Conservation (phyloP, 2,113 vertebrate species). For the Psittacara wagleri region DNA sequence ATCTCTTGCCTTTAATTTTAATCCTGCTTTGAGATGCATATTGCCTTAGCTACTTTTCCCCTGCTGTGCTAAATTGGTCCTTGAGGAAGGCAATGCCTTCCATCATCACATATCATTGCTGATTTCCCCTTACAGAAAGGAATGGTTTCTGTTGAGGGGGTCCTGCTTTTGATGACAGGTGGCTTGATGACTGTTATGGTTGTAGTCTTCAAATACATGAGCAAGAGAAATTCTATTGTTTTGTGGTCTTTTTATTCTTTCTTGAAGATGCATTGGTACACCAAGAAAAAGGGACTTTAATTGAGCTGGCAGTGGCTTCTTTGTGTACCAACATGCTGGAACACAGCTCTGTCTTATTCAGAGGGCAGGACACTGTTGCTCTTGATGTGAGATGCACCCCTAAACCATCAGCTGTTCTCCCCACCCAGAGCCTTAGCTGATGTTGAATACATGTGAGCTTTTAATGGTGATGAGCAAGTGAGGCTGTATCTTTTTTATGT, state of each 20-base stretch:
- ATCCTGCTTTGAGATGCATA: constrained; percentile 64
- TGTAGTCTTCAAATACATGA: constrained; percentile 26
- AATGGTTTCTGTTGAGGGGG: constrained; percentile 29
- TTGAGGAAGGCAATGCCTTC: constrained; percentile 61
- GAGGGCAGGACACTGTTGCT: neutral
- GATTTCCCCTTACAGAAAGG: constrained; percentile 55
- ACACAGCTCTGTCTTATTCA: neutral
- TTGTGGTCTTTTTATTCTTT: constrained; percentile 36
- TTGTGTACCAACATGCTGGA: neutral
- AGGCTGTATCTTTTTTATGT: neutral
- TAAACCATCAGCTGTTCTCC: neutral
- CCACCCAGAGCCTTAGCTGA: neutral
- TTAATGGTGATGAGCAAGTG: neutral
- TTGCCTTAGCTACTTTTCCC: constrained; percentile 40
- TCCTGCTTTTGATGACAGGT: constrained; percentile 13
- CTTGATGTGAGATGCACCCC: neutral
- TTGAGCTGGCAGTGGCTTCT: neutral
- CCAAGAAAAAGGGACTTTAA: constrained; percentile 25
- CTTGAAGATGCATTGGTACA: neutral
- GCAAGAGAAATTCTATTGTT: constrained; percentile 11
- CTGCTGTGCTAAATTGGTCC: constrained; percentile 72
- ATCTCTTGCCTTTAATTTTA: constrained; percentile 38
- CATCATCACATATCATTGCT: constrained; percentile 30
- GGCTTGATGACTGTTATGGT: constrained; percentile 28
- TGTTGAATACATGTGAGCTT: neutral